phyloP scores from a whole-genome alignment of 1,140 invertebrate genomes.

The Cyphomyrmex costatus region DNA sequence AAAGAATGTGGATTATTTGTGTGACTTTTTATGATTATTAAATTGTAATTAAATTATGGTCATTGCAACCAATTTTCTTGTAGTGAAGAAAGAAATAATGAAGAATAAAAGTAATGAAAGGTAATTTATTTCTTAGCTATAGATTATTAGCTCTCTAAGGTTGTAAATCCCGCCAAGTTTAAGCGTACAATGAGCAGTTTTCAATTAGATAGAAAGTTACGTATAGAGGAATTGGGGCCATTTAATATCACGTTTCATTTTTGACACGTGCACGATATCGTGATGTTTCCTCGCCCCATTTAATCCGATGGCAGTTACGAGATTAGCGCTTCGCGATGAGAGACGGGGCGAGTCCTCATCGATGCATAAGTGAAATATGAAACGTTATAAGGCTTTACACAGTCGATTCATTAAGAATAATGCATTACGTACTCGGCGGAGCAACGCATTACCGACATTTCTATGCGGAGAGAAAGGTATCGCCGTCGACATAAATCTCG shows the following conservation, averaged over 20 bases:
- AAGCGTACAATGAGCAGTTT: not conserved
- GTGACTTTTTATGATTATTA: too few species aligned
- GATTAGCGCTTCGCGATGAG: constrained; percentile 4
- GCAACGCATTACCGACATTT: constrained; percentile 69
- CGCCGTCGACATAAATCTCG: constrained; percentile 70
- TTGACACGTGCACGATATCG: constrained; percentile 16
- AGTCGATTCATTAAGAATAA: constrained; percentile 70
- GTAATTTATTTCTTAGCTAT: not conserved
- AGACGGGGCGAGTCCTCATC: not conserved
- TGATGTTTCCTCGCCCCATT: not conserved
- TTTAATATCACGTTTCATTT: constrained; percentile 26
- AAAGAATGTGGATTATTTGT: too few species aligned
- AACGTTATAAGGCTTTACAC: constrained; percentile 37
- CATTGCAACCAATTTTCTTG: too few species aligned
- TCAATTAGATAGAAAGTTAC: constrained; percentile 2
- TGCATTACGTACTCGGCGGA: constrained; percentile 36
- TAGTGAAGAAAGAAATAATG: not conserved
- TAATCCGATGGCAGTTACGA: constrained; percentile 13
- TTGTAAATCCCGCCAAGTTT: not conserved
- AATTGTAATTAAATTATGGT: too few species aligned
- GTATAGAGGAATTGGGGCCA: not conserved
- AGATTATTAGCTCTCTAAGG: not conserved
- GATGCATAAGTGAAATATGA: constrained; percentile 66
- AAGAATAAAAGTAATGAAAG: not conserved
- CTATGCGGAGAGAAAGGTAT: constrained; percentile 72